Percentiles rank a stretch among this genome's conserved stretches.
These are phyloP conservation scores for Itoplectis maculator DNA, from an alignment of 2,888 invertebrate species.

Conservation along the genomic window DNA sequence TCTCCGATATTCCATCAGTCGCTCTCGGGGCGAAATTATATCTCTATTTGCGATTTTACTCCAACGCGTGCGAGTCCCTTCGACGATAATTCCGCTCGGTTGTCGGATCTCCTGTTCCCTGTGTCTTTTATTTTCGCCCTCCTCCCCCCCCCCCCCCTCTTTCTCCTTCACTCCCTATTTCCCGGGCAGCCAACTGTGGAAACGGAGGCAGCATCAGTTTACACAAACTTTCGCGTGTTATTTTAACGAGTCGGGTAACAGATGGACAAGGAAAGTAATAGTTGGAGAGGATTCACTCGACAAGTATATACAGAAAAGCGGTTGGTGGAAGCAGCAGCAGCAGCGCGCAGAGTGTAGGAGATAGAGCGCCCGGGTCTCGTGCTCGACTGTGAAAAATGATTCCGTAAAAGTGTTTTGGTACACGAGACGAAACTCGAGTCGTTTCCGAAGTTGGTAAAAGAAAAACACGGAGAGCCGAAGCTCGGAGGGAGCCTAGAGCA, in stretches of 20 bases:
- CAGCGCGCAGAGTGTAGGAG: too few species aligned
- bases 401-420: constrained; percentile 60
- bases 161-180: constrained; percentile 21
- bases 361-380: constrained; percentile 14
- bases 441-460: constrained; percentile 58
- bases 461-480: constrained; percentile 47
- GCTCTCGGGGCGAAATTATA: background rate
- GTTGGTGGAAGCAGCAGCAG: background rate
- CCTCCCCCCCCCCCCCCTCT: too few species aligned
- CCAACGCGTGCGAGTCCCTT: background rate
- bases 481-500: background rate
- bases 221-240: constrained; percentile 63
- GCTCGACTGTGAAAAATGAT: constrained; percentile 58
- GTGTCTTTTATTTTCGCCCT: background rate
- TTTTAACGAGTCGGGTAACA: constrained; percentile 64
- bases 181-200: constrained; percentile 22
- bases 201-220: constrained; percentile 53
- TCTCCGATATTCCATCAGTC: background rate
- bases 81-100: background rate
- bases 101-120: background rate
- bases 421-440: constrained; percentile 60
- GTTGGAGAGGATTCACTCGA: constrained; percentile 35
- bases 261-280: constrained; percentile 51
- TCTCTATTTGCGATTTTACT: background rate
- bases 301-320: constrained; percentile 36